A percentile compares a stretch with the other conserved stretches of the same genome.
Evolutionary conservation across 2,888 invertebrate genomes (phyloP).

Genomic region (Fabriciana adippe): DNA sequence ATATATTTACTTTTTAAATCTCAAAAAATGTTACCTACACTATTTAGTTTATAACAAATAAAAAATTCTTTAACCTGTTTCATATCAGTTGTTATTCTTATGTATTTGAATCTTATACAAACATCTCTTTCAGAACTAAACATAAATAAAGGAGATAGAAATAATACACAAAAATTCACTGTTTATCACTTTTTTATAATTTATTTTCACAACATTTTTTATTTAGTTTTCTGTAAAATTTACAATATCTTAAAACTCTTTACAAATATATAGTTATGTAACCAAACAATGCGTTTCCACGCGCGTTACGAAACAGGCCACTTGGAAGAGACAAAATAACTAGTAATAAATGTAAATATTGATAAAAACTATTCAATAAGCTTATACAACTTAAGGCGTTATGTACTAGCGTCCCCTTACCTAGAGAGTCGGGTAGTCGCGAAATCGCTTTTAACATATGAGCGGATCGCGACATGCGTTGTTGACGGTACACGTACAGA

Average conservation of each 20-base stretch:
- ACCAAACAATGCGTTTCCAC: constrained; percentile 63
- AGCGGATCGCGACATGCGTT: constrained; percentile 59
- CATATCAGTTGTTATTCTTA: too few species aligned
- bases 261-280: constrained; percentile 77
- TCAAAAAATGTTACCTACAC: too few species aligned
- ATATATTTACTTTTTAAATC: too few species aligned
- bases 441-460: constrained; percentile 74
- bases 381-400: constrained; percentile 65
- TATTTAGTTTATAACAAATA: too few species aligned
- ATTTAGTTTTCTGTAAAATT: constrained; percentile 82
- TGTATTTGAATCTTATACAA: too few species aligned
- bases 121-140: background rate
- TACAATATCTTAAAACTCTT: constrained; percentile 82
- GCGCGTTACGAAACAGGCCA: constrained; percentile 65
- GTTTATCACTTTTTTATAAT: constrained; percentile 82
- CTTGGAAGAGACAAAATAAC: constrained; percentile 67
- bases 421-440: constrained; percentile 73
- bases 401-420: constrained; percentile 65
- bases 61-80: too few species aligned
- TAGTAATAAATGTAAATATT: constrained; percentile 66
- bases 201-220: constrained; percentile 82
- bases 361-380: constrained; percentile 68
- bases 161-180: constrained; percentile 64
- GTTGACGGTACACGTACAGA: constrained; percentile 27
- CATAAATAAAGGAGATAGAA: constrained; percentile 38